These are phyloP conservation scores for Alviniconcha strummeri DNA, from an alignment of 2,888 invertebrate species.

Conservation along the genomic window DNA sequence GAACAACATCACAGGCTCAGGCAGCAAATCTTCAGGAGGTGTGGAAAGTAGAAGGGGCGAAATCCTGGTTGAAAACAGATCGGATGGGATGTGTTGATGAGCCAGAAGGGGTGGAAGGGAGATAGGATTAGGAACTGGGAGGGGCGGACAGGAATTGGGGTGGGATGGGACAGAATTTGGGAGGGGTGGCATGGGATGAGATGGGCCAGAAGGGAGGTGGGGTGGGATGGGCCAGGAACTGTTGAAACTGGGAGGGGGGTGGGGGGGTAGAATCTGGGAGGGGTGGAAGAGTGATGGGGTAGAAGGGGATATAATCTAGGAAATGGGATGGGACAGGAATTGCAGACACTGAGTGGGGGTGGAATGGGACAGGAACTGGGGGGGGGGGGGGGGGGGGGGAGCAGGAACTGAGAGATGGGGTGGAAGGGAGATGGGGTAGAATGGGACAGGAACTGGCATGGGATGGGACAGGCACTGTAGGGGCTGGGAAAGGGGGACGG, in stretches of 20 bases:
- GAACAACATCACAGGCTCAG: conserved; percentile 4
- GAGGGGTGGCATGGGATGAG: background rate
- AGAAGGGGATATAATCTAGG: no score
- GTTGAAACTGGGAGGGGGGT: no score
- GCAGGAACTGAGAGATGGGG: background rate
- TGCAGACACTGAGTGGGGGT: background rate
- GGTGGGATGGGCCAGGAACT: background rate
- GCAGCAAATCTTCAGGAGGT: conserved; percentile 16
- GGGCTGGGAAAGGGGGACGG: background rate
- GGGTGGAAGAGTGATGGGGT: no score
- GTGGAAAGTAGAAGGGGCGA: no score
- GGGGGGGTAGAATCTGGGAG: background rate
- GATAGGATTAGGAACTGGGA: no score
- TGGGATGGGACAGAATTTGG: background rate
- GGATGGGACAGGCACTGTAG: background rate
- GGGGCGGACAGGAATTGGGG: background rate
- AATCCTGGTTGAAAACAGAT: no score
- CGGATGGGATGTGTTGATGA: no score
- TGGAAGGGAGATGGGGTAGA: background rate
- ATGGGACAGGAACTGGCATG: background rate
- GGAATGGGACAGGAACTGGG: no score
- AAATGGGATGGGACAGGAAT: no score
- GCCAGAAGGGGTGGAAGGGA: no score
- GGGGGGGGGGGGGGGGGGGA: background rate
- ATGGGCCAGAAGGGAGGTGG: background rate